Evolutionary conservation across 2,888 invertebrate genomes (phyloP).

Genomic region (Orthosia incerta): DNA sequence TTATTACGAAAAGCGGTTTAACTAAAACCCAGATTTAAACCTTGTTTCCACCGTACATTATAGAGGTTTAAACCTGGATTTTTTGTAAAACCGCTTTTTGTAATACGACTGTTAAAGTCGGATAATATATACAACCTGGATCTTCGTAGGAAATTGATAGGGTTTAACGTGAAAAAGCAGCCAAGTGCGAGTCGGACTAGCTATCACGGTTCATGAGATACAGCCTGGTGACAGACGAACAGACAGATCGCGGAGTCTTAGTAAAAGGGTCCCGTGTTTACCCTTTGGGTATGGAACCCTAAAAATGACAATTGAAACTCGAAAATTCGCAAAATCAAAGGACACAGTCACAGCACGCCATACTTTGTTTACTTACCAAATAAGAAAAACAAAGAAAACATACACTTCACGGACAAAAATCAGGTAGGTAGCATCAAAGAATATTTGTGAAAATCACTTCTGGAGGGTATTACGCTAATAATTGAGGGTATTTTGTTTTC

Average conservation of each 20-base stretch:
- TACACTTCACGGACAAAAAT: neutral
- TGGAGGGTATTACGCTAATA: conserved; percentile 49
- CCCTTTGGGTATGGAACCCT: no score
- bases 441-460: conserved; percentile 39
- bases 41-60: no score
- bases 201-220: no score
- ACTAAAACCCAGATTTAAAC: no score
- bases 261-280: no score
- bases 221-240: no score
- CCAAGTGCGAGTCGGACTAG: no score
- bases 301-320: neutral
- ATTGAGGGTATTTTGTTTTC: conserved; percentile 60
- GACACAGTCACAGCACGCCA: neutral
- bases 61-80: no score
- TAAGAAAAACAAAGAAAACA: conserved; percentile 5
- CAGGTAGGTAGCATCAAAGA: conserved; percentile 24
- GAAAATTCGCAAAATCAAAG: neutral
- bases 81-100: no score
- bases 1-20: no score
- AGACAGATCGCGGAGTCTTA: no score
- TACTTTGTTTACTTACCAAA: neutral
- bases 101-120: neutral
- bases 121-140: neutral
- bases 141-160: neutral
- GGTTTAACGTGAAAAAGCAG: no score